phyloP scores from a whole-genome alignment of 2,888 invertebrate genomes.

The Meteorus cinctellus region DNA sequence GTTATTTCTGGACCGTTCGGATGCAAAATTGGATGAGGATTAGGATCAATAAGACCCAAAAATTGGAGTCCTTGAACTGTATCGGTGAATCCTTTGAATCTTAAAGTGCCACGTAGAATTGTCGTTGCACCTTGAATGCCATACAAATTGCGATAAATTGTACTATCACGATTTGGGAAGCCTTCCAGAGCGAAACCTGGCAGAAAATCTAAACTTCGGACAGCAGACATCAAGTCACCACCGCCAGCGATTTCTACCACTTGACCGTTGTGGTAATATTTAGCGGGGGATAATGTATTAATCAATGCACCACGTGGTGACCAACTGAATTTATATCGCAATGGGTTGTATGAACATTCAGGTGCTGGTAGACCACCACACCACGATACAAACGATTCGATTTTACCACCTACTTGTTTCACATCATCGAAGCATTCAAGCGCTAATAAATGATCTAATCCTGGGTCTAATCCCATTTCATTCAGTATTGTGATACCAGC shows the following conservation, averaged over 20 bases:
- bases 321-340: conserved; percentile 97
- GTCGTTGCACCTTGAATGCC: conserved; percentile 91
- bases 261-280: conserved; percentile 87
- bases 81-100: conserved; percentile 93
- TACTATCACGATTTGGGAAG: conserved; percentile 97
- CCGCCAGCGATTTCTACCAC: conserved; percentile 92
- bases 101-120: conserved; percentile 92
- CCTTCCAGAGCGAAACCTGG: conserved; percentile 98
- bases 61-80: conserved; percentile 90
- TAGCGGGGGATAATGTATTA: conserved; percentile 92
- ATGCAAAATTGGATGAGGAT: conserved; percentile 92
- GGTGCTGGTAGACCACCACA: conserved; percentile 99
- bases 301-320: conserved; percentile 94
- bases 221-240: conserved; percentile 90
- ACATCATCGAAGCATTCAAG: conserved; percentile 97
- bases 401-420: conserved; percentile 89
- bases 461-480: conserved; percentile 98
- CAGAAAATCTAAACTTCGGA: conserved; percentile 88
- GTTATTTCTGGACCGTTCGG: conserved; percentile 96
- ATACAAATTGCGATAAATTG: conserved; percentile 89
- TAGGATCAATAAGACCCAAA: conserved; percentile 90
- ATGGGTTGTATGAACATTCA: conserved; percentile 92
- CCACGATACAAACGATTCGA: conserved; percentile 96
- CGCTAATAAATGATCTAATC: conserved; percentile 98
- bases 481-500: conserved; percentile 96